Conservation (phyloP, 2,797 vertebrate genomes). For the Gallirallus australis region DNA sequence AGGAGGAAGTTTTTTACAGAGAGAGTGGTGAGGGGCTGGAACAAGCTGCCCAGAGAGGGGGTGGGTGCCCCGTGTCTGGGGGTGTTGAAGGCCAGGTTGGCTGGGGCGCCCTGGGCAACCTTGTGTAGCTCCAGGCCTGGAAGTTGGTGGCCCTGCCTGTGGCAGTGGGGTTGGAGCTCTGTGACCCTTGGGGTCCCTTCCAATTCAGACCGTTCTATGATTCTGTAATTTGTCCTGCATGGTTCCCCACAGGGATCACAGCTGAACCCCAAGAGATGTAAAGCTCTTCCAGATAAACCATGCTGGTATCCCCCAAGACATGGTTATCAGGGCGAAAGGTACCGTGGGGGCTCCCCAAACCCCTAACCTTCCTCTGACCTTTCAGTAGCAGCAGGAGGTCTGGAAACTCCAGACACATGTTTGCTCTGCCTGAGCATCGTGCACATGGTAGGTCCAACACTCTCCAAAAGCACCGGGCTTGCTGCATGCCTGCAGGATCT, state of each 20-base stretch:
- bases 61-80: too few relatives aligned
- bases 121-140: too few relatives aligned
- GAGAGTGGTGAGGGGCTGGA: too few relatives aligned
- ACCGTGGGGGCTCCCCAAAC: not conserved
- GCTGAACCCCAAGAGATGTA: not conserved
- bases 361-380: not conserved
- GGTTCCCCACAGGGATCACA: not conserved
- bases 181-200: too few relatives aligned
- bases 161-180: too few relatives aligned
- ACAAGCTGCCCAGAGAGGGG: too few relatives aligned
- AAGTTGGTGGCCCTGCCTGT: too few relatives aligned
- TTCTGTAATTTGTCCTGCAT: not conserved
- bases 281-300: not conserved
- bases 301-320: not conserved
- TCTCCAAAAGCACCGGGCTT: not conserved
- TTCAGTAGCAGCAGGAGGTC: not conserved
- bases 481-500: not conserved
- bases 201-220: too few relatives aligned
- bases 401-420: not conserved
- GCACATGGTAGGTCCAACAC: accelerated
- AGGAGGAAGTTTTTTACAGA: too few relatives aligned
- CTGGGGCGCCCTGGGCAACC: too few relatives aligned
- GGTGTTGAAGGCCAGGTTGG: too few relatives aligned
- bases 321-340: not conserved
- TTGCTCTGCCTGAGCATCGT: not conserved